Percentiles rank a stretch among this genome's conserved stretches.
phyloP scores from a whole-genome alignment of 2,797 vertebrate species.

The Coregonus ussuriensis region DNA sequence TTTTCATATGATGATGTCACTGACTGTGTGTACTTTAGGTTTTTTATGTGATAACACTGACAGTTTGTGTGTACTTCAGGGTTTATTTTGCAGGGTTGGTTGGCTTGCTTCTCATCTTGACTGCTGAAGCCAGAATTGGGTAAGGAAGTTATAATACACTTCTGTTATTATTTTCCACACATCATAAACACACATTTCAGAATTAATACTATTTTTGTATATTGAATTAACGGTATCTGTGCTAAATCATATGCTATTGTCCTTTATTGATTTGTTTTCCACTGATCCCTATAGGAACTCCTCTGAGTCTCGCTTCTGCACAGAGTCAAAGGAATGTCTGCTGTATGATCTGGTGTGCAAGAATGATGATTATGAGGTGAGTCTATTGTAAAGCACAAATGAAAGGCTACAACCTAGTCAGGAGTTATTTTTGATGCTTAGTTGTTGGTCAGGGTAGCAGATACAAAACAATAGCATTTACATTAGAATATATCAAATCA shows the following conservation, averaged over 20 bases:
- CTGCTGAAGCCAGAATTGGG: constrained; percentile 71
- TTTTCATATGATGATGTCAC: too few species aligned
- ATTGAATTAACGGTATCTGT: not conserved
- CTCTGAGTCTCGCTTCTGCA: constrained; percentile 46
- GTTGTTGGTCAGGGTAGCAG: not conserved
- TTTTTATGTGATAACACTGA: not conserved
- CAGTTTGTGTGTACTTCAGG: constrained; percentile 57
- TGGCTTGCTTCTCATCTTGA: constrained; percentile 62
- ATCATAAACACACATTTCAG: not conserved
- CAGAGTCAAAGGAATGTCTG: constrained; percentile 71
- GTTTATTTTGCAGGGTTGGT: constrained; percentile 58
- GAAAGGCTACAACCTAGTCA: not conserved
- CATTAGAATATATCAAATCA: too few species aligned
- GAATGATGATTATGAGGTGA: constrained; percentile 65
- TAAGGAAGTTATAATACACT: constrained; percentile 44
- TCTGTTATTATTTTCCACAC: not conserved
- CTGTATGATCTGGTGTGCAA: constrained; percentile 65
- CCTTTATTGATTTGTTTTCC: not conserved
- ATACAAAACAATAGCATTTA: too few species aligned
- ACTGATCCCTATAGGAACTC: constrained; percentile 59
- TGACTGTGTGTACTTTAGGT: too few species aligned
- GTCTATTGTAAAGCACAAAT: not conserved
- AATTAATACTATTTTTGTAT: not conserved
- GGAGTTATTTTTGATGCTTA: not conserved
- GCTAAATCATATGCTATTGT: not conserved